These are phyloP conservation scores for Pseudeuparius sepicola DNA, from an alignment of 2,888 invertebrate genomes.

Conservation along the genomic window DNA sequence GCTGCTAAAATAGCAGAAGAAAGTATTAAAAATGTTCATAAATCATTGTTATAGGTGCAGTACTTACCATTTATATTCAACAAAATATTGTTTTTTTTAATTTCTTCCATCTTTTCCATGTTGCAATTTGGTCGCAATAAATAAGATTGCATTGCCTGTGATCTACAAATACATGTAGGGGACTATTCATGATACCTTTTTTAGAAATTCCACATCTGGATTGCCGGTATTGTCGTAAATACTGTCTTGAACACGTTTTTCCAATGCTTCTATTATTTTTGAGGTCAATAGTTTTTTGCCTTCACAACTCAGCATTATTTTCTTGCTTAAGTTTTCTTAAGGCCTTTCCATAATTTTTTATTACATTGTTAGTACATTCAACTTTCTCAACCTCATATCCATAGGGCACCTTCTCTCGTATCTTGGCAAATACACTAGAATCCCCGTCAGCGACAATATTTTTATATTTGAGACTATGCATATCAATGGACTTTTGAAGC, in stretches of 20 bases:
- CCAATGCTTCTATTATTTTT: constrained; percentile 13
- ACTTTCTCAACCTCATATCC: constrained; percentile 21
- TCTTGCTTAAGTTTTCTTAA: too few species aligned
- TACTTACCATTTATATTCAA: too few species aligned
- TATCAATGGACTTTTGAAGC: constrained; percentile 17
- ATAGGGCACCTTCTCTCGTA: constrained; percentile 21
- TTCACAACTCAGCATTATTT: constrained; percentile 16
- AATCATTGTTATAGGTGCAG: too few species aligned
- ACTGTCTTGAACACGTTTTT: constrained; percentile 19
- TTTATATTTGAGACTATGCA: constrained; percentile 18
- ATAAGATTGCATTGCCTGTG: constrained; percentile 15
- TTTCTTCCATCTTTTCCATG: too few species aligned
- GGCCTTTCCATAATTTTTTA: constrained; percentile 25
- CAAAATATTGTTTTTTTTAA: too few species aligned
- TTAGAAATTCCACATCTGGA: constrained; percentile 14
- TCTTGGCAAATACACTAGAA: constrained; percentile 20
- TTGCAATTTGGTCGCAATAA: too few species aligned
- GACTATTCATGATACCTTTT: constrained; percentile 14
- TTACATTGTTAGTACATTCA: constrained; percentile 22
- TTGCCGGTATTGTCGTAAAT: constrained; percentile 24
- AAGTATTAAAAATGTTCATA: too few species aligned
- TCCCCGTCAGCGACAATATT: constrained; percentile 22
- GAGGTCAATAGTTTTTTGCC: constrained; percentile 18
- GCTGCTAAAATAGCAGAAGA: too few species aligned
- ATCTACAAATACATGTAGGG: constrained; percentile 18